phyloP scores from a whole-genome alignment of 2,113 vertebrate genomes.

The Chitala chitala region DNA sequence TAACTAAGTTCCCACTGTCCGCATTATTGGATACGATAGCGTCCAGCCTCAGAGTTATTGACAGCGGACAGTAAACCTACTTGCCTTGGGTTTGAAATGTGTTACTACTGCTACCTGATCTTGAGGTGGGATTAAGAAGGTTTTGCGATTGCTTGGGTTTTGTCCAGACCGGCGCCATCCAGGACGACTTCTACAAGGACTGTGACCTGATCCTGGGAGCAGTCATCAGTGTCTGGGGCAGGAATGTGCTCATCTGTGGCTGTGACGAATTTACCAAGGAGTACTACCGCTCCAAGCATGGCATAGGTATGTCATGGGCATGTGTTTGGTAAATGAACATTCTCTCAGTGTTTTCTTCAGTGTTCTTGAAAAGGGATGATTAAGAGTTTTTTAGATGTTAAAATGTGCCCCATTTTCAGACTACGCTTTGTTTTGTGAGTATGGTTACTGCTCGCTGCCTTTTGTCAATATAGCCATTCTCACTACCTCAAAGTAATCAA shows the following conservation, averaged over 20 bases:
- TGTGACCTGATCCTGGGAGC: conserved; percentile 74
- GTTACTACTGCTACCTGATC: background rate
- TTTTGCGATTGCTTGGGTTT: background rate
- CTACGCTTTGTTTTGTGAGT: too few relatives aligned
- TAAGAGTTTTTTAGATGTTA: too few relatives aligned
- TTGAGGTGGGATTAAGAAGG: background rate
- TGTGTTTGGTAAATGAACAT: too few relatives aligned
- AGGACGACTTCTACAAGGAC: conserved; percentile 79
- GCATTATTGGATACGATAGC: background rate
- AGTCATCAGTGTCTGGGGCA: conserved; percentile 82
- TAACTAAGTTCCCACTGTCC: background rate
- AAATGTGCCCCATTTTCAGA: too few relatives aligned
- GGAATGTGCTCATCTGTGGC: conserved; percentile 74
- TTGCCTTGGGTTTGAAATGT: background rate
- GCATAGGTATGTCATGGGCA: conserved; percentile 67
- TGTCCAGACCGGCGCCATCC: conserved; percentile 69
- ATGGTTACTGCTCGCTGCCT: too few relatives aligned
- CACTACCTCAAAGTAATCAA: too few relatives aligned
- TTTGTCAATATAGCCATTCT: too few relatives aligned
- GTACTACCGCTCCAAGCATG: conserved; percentile 79
- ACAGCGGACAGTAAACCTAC: background rate
- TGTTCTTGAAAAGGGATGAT: too few relatives aligned
- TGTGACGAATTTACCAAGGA: conserved; percentile 88
- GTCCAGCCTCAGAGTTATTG: background rate
- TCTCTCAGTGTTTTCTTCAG: too few relatives aligned